Evolutionary conservation across 2,888 invertebrate species (phyloP).

Genomic region (Megalurothrips usitatus): DNA sequence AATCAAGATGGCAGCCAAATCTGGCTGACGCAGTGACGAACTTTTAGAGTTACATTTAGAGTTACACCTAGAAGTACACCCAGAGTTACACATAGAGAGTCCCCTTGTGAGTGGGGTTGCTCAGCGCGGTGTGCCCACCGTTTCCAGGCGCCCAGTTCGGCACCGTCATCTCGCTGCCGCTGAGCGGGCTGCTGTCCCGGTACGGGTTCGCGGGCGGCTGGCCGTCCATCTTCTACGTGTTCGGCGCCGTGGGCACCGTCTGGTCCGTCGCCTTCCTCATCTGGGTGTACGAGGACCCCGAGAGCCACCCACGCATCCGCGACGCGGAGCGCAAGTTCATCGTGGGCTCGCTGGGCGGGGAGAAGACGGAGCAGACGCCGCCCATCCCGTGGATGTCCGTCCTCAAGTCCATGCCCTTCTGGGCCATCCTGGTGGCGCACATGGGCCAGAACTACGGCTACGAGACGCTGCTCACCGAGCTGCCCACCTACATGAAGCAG

Average conservation of each 20-base stretch:
- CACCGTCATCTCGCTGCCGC: conserved; percentile 43
- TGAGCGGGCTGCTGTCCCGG: conserved; percentile 43
- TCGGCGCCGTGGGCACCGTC: conserved; percentile 39
- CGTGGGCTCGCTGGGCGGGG: conserved; percentile 36
- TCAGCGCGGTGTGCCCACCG: not conserved
- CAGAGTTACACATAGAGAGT: no score
- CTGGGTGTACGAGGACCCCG: conserved; percentile 37
- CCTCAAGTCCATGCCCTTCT: conserved; percentile 44
- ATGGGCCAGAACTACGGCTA: conserved; percentile 43
- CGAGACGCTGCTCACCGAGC: conserved; percentile 42
- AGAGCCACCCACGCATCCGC: conserved; percentile 35
- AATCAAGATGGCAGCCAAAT: not conserved
- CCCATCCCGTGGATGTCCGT: conserved; percentile 44
- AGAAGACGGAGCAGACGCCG: conserved; percentile 32
- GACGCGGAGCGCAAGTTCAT: conserved; percentile 40
- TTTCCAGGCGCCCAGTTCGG: conserved; percentile 42
- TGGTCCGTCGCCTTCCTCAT: conserved; percentile 38
- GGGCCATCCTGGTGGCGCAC: conserved; percentile 44
- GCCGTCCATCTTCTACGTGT: conserved; percentile 43
- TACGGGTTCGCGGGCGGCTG: conserved; percentile 40
- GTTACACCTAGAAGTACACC: no score
- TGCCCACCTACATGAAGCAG: conserved; percentile 42
- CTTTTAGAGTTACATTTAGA: no score
- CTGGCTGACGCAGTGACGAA: no score
- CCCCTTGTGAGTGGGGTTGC: no score